Evolutionary conservation across 2,113 vertebrate species (phyloP), one percentile per base, ranked within the genome.

Genomic region (Siniperca chuatsi): DNA sequence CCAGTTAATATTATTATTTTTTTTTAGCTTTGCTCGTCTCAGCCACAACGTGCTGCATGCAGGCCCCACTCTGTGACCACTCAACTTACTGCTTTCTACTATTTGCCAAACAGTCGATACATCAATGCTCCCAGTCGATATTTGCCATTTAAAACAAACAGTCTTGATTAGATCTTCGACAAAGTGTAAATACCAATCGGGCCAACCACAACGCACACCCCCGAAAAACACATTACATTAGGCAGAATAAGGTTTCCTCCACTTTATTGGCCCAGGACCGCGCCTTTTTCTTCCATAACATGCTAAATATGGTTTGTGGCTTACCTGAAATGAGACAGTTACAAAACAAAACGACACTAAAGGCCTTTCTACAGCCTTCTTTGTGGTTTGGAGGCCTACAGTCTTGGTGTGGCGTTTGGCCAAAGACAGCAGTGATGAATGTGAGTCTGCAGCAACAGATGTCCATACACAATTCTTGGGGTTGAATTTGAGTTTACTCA

Each of bases 381-480:
- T 86, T 83, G 75, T 85, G 40, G 73, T 46, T 46, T 25, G 68
- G 73, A 89, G 89, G 90, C 89, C 89, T 81, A 57, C 75, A 48
- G 33, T 89, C 79, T 87, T 35, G 69, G 50, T 78, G 89, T 88
- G 90, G 91, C 87, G 89, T 68, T 79, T 58, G 80, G 81, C 88
- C 82, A 89, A 81, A 92, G 77, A 33, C 90, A 90, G 88, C 86
- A 70, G 84, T 82, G 96, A 95, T 90, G 96, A 94, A 80, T 90
- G 83, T 84, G 96, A 96, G 97, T 96, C 95, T 96, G 97, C 96
- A 98, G 97, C 98, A 97, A 99, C 98, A 98, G 98, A 99, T 99
- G 98, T 99, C 98, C 98, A 99, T 96, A 96, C 98, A 99, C 98
- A 99, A 99, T 99, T 99, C 98, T 99, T 98, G 98, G 97, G 96